phyloP scores from a whole-genome alignment of 1,140 invertebrate genomes.

The Habropoda laboriosa region DNA sequence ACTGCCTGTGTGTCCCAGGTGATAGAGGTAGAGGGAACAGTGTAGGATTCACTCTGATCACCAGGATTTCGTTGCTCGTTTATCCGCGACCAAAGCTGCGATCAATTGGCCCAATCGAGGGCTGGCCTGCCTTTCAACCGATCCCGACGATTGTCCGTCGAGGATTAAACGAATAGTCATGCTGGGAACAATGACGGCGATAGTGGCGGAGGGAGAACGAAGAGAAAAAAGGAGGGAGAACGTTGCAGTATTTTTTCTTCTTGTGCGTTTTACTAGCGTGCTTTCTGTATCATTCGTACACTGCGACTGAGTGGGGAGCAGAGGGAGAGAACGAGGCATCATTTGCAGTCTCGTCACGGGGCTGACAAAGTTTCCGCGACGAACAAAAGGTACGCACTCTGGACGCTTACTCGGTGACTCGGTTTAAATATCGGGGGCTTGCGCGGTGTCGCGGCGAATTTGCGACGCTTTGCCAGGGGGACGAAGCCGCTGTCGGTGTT shows the following conservation, averaged over 20 bases:
- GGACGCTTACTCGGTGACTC: not conserved
- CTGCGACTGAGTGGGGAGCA: too few species aligned
- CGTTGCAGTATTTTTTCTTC: too few species aligned
- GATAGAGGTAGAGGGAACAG: too few species aligned
- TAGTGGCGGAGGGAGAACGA: too few species aligned
- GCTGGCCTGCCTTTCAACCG: not conserved
- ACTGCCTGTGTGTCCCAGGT: too few species aligned
- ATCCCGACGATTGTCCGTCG: conserved; percentile 10
- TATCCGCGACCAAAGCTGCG: not conserved
- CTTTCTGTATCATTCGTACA: too few species aligned
- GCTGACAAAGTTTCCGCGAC: conserved; percentile 22
- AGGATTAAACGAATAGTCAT: not conserved
- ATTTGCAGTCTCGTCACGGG: not conserved
- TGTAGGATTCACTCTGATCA: too few species aligned
- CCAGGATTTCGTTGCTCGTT: too few species aligned
- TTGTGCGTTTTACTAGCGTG: too few species aligned
- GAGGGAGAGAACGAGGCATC: not conserved
- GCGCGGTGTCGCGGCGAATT: conserved; percentile 34
- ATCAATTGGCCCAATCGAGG: not conserved
- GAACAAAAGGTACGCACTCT: conserved; percentile 15
- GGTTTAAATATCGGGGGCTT: conserved; percentile 64
- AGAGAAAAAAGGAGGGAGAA: not conserved
- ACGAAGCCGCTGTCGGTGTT: not conserved
- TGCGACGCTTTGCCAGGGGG: not conserved
- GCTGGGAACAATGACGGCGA: conserved; percentile 1